Conservation (phyloP, 2,888 invertebrate species). For the Drosophila quinaria region DNA sequence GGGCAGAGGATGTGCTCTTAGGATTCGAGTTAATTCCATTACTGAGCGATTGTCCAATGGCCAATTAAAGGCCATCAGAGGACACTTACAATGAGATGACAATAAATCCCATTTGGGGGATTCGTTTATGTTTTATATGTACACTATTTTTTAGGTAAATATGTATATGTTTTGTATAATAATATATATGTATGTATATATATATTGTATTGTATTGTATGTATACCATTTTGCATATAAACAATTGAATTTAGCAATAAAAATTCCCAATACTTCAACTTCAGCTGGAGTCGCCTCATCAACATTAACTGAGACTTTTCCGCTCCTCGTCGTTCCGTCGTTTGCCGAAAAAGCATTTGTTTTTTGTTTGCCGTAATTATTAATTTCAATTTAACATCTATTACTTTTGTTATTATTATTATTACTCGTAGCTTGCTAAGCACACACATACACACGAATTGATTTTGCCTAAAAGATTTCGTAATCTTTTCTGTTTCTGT, state of each 20-base stretch:
- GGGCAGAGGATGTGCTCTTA: conserved; percentile 19
- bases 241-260: conserved; percentile 81
- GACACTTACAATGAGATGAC: conserved; percentile 36
- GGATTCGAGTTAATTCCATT: conserved; percentile 34
- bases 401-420: conserved; percentile 24
- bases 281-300: conserved; percentile 56
- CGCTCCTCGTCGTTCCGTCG: conserved; percentile 3
- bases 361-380: conserved; percentile 42
- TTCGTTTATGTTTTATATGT: conserved; percentile 42
- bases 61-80: conserved; percentile 6
- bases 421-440: conserved; percentile 59
- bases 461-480: conserved; percentile 70
- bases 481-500: conserved; percentile 39
- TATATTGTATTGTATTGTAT: conserved; percentile 58
- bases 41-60: conserved; percentile 44
- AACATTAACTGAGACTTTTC: conserved; percentile 76
- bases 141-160: conserved; percentile 56
- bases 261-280: conserved; percentile 59
- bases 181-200: conserved; percentile 55
- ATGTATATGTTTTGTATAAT: conserved; percentile 56
- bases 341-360: conserved; percentile 55
- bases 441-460: conserved; percentile 62
- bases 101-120: conserved; percentile 28
- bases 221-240: conserved; percentile 80
- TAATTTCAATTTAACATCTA: conserved; percentile 50